A percentile compares a stretch with the other conserved stretches of the same genome.
These are phyloP conservation scores for Centropyge bicolor DNA, from an alignment of 2,797 vertebrate species.

Conservation along the genomic window DNA sequence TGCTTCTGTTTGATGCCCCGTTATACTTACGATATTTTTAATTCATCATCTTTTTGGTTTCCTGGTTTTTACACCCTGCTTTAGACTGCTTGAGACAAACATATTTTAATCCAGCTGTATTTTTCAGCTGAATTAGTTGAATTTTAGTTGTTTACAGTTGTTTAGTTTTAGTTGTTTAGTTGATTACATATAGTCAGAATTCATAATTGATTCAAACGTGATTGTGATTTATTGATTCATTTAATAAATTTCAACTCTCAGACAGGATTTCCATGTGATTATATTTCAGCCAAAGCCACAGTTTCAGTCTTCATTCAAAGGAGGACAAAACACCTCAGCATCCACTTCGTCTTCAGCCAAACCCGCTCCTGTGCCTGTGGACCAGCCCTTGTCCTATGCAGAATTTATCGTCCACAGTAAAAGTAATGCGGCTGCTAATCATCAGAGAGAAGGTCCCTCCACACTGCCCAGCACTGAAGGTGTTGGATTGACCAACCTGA, in stretches of 20 bases:
- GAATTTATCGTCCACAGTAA: conserved; percentile 83
- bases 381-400: conserved; percentile 81
- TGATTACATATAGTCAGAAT: too few species aligned
- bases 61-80: too few species aligned
- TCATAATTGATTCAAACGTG: too few species aligned
- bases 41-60: too few species aligned
- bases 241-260: neutral
- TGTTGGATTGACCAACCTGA: conserved; percentile 3
- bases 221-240: neutral
- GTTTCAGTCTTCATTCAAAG: conserved; percentile 77
- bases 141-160: too few species aligned
- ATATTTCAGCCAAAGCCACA: conserved; percentile 79
- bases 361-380: conserved; percentile 27
- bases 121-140: too few species aligned
- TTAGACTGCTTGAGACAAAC: too few species aligned
- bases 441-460: conserved; percentile 32
- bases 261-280: neutral
- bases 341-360: conserved; percentile 29
- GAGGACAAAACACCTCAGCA: conserved; percentile 32
- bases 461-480: conserved; percentile 15
- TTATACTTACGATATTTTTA: too few species aligned
- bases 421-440: conserved; percentile 40
- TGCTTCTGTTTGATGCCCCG: neutral
- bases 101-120: too few species aligned
- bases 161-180: too few species aligned